Percentiles rank a stretch among this genome's conserved stretches.
Conservation (phyloP, 2,113 vertebrate genomes). For the Puntigrus tetrazona region DNA sequence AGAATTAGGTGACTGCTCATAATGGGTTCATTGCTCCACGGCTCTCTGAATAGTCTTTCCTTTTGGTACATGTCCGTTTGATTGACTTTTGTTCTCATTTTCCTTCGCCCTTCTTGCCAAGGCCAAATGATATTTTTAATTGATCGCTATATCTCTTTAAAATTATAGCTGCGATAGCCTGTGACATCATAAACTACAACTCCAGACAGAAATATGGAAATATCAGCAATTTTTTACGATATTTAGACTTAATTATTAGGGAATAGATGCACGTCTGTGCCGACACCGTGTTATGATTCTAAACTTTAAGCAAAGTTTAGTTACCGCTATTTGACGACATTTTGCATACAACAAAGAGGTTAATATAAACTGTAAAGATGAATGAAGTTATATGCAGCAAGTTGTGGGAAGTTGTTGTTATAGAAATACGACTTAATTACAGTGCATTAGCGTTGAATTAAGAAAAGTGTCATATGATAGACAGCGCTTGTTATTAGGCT, state of each 20-base stretch:
- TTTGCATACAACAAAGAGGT: background rate
- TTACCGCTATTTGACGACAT: background rate
- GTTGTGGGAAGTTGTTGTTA: background rate
- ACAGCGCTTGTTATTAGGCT: background rate
- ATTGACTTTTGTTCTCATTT: conserved; percentile 14
- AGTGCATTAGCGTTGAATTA: background rate
- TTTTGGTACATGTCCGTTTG: background rate
- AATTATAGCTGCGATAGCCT: background rate
- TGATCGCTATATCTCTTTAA: background rate
- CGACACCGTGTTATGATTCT: background rate
- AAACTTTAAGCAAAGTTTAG: background rate
- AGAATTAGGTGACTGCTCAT: conserved; percentile 19
- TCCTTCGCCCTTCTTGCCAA: background rate
- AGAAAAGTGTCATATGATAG: conserved; percentile 10
- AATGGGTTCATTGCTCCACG: background rate
- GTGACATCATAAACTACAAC: background rate
- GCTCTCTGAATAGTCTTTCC: background rate
- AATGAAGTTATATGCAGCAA: background rate
- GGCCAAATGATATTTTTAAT: background rate
- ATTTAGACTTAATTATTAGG: background rate
- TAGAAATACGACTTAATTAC: background rate
- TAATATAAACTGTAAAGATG: background rate
- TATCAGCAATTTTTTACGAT: background rate
- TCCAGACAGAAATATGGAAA: background rate
- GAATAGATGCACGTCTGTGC: background rate